phyloP scores from a whole-genome alignment of 2,113 vertebrate species.

The Anas platyrhynchos region DNA sequence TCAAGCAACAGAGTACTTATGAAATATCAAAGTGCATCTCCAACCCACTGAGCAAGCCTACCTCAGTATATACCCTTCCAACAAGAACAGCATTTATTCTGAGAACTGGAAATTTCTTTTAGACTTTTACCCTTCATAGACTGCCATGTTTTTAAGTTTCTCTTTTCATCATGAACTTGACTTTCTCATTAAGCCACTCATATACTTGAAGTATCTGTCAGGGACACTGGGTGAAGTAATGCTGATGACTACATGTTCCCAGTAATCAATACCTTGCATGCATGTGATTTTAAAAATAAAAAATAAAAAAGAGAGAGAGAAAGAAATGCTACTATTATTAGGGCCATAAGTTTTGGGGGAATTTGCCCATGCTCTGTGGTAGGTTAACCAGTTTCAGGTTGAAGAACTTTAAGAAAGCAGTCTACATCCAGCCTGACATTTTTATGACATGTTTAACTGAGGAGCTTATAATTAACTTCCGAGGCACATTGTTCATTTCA shows the following conservation, averaged over 20 bases:
- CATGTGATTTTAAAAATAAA: background rate
- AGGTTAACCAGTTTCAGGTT: background rate
- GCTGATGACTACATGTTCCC: background rate
- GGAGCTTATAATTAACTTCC: background rate
- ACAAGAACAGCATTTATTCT: too few relatives aligned
- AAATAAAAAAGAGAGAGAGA: background rate
- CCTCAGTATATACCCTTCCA: background rate
- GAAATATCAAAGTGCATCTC: background rate
- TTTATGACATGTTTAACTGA: background rate
- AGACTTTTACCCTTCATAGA: background rate
- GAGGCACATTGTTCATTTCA: background rate
- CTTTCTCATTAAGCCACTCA: background rate
- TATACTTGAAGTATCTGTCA: background rate
- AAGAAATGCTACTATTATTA: background rate
- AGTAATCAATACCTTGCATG: background rate
- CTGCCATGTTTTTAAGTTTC: background rate
- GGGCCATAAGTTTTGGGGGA: accelerated
- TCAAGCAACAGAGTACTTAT: background rate
- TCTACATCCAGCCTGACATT: background rate
- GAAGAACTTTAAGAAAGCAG: background rate
- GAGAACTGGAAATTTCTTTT: background rate
- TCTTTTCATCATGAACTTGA: background rate
- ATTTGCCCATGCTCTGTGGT: background rate
- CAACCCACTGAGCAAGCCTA: background rate
- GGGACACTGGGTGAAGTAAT: background rate